phyloP scores from a whole-genome alignment of 2,797 vertebrate species.

The Acipenser oxyrinchus region DNA sequence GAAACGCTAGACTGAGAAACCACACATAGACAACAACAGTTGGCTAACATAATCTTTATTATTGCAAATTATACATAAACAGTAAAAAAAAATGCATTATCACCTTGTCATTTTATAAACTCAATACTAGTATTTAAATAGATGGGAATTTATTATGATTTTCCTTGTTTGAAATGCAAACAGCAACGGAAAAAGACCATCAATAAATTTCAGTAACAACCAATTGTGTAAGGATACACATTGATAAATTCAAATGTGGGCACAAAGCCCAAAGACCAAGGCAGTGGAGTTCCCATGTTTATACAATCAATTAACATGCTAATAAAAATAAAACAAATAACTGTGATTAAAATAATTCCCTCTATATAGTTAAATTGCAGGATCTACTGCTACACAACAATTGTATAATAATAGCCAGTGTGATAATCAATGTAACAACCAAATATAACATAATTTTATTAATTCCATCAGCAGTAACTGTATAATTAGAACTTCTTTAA shows the following conservation, averaged over 20 bases:
- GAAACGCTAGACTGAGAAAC: no score
- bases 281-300: constrained; percentile 40
- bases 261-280: constrained; percentile 42
- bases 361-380: constrained; percentile 59
- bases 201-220: constrained; percentile 39
- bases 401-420: constrained; percentile 62
- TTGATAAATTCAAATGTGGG: constrained; percentile 36
- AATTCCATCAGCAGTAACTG: constrained; percentile 67
- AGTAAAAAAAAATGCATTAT: constrained; percentile 69
- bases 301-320: constrained; percentile 65
- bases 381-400: constrained; percentile 70
- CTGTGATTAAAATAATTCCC: constrained; percentile 58
- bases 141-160: constrained; percentile 58
- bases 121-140: constrained; percentile 49
- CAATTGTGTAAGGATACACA: constrained; percentile 35
- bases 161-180: constrained; percentile 49
- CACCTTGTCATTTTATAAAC: constrained; percentile 62
- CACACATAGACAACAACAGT: constrained; percentile 29
- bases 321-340: constrained; percentile 56
- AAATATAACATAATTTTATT: constrained; percentile 65
- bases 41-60: constrained; percentile 95
- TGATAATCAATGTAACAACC: constrained; percentile 61
- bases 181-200: constrained; percentile 43
- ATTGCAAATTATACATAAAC: constrained; percentile 92
- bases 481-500: constrained; percentile 52